A percentile compares a stretch with the other conserved stretches of the same genome.
Conservation (phyloP, 2,797 vertebrate genomes). For the Platyrinchus mystaceus region DNA sequence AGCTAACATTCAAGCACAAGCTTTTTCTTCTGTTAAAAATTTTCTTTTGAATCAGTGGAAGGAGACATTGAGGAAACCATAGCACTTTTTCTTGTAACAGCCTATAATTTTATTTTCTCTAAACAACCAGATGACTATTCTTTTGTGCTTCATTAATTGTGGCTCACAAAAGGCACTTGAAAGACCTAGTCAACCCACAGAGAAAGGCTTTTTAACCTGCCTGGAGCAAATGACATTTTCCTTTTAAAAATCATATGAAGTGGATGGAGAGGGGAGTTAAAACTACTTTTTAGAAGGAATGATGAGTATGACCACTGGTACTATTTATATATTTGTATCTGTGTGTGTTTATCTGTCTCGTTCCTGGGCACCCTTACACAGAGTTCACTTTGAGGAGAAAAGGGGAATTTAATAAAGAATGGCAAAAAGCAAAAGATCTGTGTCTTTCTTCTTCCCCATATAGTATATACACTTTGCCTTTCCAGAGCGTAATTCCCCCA, state of each 20-base stretch:
- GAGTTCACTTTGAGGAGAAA: neutral
- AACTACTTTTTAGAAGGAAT: neutral
- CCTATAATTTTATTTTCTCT: conserved; percentile 12
- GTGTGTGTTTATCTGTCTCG: neutral
- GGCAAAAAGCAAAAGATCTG: neutral
- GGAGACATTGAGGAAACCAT: neutral
- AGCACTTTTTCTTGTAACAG: neutral
- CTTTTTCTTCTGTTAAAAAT: neutral
- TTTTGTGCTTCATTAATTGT: conserved; percentile 3
- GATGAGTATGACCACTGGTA: neutral
- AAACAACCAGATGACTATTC: neutral
- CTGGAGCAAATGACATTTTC: neutral
- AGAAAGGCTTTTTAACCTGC: neutral
- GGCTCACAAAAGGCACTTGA: neutral
- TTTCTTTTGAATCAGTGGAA: neutral
- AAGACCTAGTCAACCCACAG: neutral
- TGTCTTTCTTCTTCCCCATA: neutral
- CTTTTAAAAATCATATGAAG: neutral
- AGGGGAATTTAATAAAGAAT: neutral
- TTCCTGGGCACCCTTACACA: neutral
- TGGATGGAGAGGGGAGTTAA: neutral
- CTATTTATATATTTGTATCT: neutral
- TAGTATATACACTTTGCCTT: neutral
- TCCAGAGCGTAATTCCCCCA: neutral
- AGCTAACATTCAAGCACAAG: neutral